Evolutionary conservation across 2,888 invertebrate species (phyloP), one percentile per base, ranked within the genome.

Genomic region (Nephrotoma guestfalica): DNA sequence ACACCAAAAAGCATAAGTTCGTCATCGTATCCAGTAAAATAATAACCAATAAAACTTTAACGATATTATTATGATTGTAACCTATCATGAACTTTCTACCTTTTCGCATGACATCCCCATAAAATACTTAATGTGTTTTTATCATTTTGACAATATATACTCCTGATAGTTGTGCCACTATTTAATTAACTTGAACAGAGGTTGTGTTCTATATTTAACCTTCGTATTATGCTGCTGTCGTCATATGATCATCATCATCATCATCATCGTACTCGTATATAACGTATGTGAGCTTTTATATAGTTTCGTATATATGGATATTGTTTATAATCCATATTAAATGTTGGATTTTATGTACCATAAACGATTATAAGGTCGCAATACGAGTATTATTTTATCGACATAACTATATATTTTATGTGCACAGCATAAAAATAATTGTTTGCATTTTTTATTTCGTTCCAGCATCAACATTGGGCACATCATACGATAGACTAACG

Each of bases 401-500:
- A 7, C 18, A 15, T 6, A 71, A 18, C 11, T 43, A 9, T 43
- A 43, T 9, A 43, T 43, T 43, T 43, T 71, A 71, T 71, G 7
- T 30, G 18, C 6, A 18, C 1, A 15, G 30, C 30, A 71, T 6
- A 6, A 51, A 51, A 51, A 71, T 9, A 84, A 83, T n/a, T 84
- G n/a, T 41, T 41, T 15, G 41, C 9, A 13, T 41, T 84, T 5
- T 30, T 83, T 83, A 11, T 84, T 9, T 84, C 83, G 7, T 87
- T 88, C 7, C 89, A 91, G 91, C 88, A 87, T 88, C 88, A 87
- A 90, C 88, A 87, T 87, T 88, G 88, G 90, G 89, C 88, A 90
- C 88, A 88, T 90, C 90, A 87, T 89, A 89, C 86, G 90, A 90
- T 87, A 88, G 89, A 87, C 89, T 91, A 45, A 89, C 89, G 83